These are phyloP conservation scores for Erebia epiphron DNA, from an alignment of 2,888 invertebrate genomes.

Conservation along the genomic window DNA sequence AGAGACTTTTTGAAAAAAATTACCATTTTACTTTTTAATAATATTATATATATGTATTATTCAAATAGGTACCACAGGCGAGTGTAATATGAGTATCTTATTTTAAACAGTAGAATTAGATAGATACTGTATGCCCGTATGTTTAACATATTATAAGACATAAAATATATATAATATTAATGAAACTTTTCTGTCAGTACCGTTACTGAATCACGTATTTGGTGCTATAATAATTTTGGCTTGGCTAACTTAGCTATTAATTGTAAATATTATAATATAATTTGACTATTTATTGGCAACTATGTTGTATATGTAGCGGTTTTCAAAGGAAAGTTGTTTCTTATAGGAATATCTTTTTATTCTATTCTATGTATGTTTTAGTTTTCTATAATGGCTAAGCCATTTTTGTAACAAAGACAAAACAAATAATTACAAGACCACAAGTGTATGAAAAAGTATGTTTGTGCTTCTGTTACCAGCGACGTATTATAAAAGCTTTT, in stretches of 20 bases:
- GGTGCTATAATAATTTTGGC: slow-evolving; percentile 80
- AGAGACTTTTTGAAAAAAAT: slow-evolving; percentile 72
- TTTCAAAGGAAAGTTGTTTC: slow-evolving; percentile 48
- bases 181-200: slow-evolving; percentile 80
- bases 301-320: slow-evolving; percentile 60
- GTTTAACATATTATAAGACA: slow-evolving; percentile 24
- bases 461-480: slow-evolving; percentile 4
- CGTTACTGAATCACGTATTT: slow-evolving; percentile 65
- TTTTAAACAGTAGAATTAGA: slow-evolving; percentile 57
- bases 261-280: slow-evolving; percentile 66
- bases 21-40: slow-evolving; percentile 79
- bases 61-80: slow-evolving; percentile 69
- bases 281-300: slow-evolving; percentile 73
- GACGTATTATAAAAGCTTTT: neutral
- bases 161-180: slow-evolving; percentile 17
- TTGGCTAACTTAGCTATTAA: slow-evolving; percentile 78
- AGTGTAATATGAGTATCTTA: slow-evolving; percentile 75
- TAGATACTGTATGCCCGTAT: slow-evolving; percentile 65
- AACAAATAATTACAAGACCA: neutral
- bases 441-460: neutral
- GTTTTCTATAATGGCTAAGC: slow-evolving; percentile 32
- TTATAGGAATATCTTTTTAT: slow-evolving; percentile 41
- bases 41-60: slow-evolving; percentile 59
- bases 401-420: slow-evolving; percentile 23
- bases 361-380: slow-evolving; percentile 12